Evolutionary conservation across 2,113 vertebrate genomes (phyloP).

Genomic region (Eclectus roratus): DNA sequence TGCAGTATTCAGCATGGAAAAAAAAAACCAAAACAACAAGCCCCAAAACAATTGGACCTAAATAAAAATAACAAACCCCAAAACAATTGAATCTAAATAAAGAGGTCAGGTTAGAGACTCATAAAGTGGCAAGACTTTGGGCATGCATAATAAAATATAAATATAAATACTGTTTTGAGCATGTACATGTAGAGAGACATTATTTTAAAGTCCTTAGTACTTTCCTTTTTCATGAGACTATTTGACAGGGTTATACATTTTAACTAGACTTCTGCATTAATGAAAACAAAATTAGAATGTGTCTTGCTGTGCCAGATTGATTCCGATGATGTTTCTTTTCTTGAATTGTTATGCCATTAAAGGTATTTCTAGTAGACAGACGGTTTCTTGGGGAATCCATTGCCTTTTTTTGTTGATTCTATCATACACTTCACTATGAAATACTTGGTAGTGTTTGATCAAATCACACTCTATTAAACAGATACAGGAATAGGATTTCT

Average conservation of each 20-base stretch:
- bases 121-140: not conserved
- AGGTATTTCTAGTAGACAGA: not conserved
- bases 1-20: not conserved
- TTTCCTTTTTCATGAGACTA: not conserved
- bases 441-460: not conserved
- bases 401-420: not conserved
- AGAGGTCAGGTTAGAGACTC: not conserved
- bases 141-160: not conserved
- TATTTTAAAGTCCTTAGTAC: not conserved
- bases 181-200: not conserved
- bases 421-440: not conserved
- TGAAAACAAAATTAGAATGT: constrained; percentile 4
- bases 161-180: not conserved
- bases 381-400: not conserved
- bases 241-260: not conserved
- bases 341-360: not conserved
- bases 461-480: not conserved
- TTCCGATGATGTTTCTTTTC: not conserved
- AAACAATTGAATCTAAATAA: not conserved
- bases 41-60: not conserved
- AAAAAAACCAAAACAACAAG: not conserved
- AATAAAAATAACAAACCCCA: not conserved
- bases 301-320: not conserved
- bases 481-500: not conserved
- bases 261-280: not conserved